A percentile compares a stretch with the other conserved stretches of the same genome.
These are phyloP conservation scores for Platycheirus albimanus DNA, from an alignment of 2,888 invertebrate genomes.

Conservation along the genomic window DNA sequence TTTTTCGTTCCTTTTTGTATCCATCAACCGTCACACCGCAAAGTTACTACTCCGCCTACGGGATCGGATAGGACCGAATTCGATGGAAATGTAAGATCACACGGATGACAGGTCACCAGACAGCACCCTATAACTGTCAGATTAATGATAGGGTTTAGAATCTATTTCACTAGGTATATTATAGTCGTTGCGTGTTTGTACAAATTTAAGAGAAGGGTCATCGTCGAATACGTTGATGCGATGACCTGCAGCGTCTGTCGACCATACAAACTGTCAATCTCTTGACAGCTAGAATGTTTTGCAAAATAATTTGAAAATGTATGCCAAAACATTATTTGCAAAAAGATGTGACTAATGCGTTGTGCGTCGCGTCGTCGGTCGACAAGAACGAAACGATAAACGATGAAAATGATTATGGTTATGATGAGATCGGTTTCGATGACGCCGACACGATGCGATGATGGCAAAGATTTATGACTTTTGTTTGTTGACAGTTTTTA, in stretches of 20 bases:
- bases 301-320: conserved; percentile 59
- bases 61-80: conserved; percentile 24
- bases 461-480: conserved; percentile 63
- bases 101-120: conserved; percentile 69
- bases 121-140: conserved; percentile 60
- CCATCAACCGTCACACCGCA: conserved; percentile 22
- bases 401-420: conserved; percentile 31
- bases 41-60: conserved; percentile 53
- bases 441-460: background rate
- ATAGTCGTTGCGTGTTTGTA: conserved; percentile 2
- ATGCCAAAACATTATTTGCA: conserved; percentile 25
- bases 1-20: conserved; percentile 8
- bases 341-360: conserved; percentile 56
- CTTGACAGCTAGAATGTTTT: conserved; percentile 61
- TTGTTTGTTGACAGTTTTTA: conserved; percentile 68
- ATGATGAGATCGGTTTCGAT: conserved; percentile 44
- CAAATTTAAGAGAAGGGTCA: conserved; percentile 57
- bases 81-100: conserved; percentile 59
- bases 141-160: conserved; percentile 71
- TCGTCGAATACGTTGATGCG: conserved; percentile 20
- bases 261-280: conserved; percentile 50
- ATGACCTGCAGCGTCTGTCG: conserved; percentile 47
- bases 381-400: conserved; percentile 34
- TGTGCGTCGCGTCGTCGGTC: too few species aligned
- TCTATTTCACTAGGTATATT: conserved; percentile 23